These are phyloP conservation scores for Mus musculus DNA, from an alignment of 2,113 vertebrate species.

Conservation along the genomic window DNA sequence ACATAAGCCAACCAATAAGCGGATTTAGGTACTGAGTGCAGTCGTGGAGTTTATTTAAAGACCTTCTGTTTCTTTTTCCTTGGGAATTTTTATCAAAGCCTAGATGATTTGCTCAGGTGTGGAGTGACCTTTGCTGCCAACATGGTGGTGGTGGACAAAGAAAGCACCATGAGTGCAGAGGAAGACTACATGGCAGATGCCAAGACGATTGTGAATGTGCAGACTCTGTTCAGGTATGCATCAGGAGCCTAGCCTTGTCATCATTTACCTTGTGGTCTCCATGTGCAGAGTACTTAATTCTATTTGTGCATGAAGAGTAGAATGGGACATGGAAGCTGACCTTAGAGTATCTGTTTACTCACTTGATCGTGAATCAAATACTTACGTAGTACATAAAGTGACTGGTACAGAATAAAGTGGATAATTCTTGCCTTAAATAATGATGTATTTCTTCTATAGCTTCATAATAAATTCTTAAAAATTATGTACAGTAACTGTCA, in stretches of 20 bases:
- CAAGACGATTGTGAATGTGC: constrained; percentile 98
- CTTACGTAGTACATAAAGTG: not conserved
- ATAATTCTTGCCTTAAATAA: not conserved
- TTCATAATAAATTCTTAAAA: not conserved
- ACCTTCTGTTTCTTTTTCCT: constrained; percentile 33
- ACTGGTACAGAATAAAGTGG: not conserved
- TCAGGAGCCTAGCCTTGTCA: rapidly evolving
- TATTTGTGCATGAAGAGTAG: not conserved
- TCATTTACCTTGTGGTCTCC: rapidly evolving
- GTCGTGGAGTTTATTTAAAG: not conserved
- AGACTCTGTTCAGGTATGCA: constrained; percentile 96
- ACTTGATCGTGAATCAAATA: not conserved
- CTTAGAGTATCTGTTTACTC: not conserved
- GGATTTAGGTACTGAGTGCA: not conserved
- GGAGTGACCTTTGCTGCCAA: constrained; percentile 98
- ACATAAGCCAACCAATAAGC: no score
- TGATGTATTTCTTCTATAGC: not conserved
- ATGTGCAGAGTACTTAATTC: not conserved
- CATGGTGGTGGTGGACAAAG: constrained; percentile 98
- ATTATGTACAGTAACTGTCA: rapidly evolving
- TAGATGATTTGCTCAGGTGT: constrained; percentile 97
- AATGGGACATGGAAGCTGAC: not conserved
- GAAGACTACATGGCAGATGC: constrained; percentile 99
- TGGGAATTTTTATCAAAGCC: constrained; percentile 88
- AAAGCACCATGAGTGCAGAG: constrained; percentile 98